These are phyloP conservation scores for Keiferia lycopersicella DNA, from an alignment of 2,888 invertebrate species.

Conservation along the genomic window DNA sequence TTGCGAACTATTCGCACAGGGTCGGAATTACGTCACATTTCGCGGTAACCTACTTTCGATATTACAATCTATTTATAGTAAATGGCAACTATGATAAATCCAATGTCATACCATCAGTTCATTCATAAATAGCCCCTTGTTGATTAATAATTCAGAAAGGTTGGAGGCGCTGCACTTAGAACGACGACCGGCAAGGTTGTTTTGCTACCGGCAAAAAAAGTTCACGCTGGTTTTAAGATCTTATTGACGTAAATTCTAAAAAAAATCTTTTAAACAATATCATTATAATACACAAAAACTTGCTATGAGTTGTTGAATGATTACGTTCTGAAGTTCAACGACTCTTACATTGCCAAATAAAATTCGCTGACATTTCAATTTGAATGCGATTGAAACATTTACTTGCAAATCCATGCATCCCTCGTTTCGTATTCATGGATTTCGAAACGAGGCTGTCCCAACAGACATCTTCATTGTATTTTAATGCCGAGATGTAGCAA, in stretches of 20 bases:
- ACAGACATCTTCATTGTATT: slow-evolving; percentile 24
- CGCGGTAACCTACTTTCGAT: slow-evolving; percentile 59
- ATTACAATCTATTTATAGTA: slow-evolving; percentile 41
- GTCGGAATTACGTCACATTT: slow-evolving; percentile 56
- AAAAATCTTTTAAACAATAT: not conserved
- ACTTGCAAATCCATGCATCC: slow-evolving; percentile 6
- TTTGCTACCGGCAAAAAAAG: slow-evolving; percentile 6
- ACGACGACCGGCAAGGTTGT: not conserved
- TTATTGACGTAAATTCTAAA: not conserved
- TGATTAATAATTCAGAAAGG: slow-evolving; percentile 18
- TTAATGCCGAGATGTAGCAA: slow-evolving; percentile 30
- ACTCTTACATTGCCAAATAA: not conserved
- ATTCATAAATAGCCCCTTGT: slow-evolving; percentile 31
- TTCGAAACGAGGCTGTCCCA: slow-evolving; percentile 20
- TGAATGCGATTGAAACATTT: not conserved
- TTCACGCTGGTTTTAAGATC: not conserved
- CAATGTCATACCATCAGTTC: slow-evolving; percentile 39
- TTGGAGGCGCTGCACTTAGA: slow-evolving; percentile 13
- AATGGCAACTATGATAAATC: slow-evolving; percentile 36
- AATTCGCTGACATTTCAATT: slow-evolving; percentile 4
- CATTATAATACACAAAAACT: not conserved
- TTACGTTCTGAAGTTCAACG: not conserved
- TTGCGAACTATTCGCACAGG: slow-evolving; percentile 47
- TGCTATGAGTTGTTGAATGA: not conserved
- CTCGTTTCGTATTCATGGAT: slow-evolving; percentile 2